Evolutionary conservation across 2,888 invertebrate species (phyloP).

Genomic region (Noctua janthina): DNA sequence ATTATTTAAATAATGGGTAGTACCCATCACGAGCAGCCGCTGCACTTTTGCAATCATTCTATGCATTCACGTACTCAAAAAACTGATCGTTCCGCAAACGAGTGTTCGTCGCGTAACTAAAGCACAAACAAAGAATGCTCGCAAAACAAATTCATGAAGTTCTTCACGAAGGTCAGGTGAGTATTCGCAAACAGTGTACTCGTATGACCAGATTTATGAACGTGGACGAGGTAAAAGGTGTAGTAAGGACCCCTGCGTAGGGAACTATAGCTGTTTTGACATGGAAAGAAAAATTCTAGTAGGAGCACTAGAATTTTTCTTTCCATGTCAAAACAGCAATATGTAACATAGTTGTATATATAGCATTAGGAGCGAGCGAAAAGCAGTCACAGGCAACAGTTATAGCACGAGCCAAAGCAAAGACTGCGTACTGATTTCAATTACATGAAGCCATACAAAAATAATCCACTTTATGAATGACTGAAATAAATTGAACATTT

Average conservation of each 20-base stretch:
- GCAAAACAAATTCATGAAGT: background rate
- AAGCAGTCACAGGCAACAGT: no score
- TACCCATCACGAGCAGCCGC: no score
- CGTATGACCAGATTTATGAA: background rate
- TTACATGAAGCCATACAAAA: background rate
- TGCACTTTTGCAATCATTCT: no score
- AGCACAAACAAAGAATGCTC: background rate
- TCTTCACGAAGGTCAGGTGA: background rate
- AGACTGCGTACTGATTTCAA: background rate
- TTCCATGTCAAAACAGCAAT: no score
- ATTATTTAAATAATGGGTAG: background rate
- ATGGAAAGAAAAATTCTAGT: no score
- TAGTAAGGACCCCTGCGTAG: background rate
- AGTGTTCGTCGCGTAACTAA: background rate
- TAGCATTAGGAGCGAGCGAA: background rate
- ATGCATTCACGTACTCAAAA: background rate
- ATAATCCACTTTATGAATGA: background rate
- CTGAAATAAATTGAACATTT: background rate
- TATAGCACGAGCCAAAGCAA: no score
- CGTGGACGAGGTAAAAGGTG: background rate
- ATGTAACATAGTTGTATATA: no score
- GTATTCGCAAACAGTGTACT: background rate
- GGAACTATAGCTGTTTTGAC: no score
- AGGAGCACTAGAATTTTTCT: no score
- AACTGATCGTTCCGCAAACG: background rate